Percentiles rank a stretch among this genome's conserved stretches.
Evolutionary conservation across 2,888 invertebrate genomes (phyloP).

Genomic region (Andrena bicolor): DNA sequence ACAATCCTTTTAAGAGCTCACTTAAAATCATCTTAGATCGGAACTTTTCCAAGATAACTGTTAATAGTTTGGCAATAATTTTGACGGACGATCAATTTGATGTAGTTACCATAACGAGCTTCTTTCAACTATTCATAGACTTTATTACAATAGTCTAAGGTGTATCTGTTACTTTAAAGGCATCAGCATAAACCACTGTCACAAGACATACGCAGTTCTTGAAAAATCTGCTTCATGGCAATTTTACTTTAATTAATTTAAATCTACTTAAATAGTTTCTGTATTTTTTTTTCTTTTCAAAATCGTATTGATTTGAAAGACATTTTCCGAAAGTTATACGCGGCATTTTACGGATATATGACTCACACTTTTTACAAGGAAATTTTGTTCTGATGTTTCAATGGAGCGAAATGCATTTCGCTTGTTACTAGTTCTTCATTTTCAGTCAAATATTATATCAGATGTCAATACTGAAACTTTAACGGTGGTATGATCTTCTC

Average conservation of each 20-base stretch:
- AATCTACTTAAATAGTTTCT: conserved; percentile 41
- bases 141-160: conserved; percentile 62
- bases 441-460: conserved; percentile 48
- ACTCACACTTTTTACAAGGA: conserved; percentile 58
- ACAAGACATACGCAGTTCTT: conserved; percentile 39
- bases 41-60: conserved; percentile 42
- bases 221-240: conserved; percentile 44
- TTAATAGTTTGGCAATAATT: conserved; percentile 47
- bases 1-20: conserved; percentile 43
- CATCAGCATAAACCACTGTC: conserved; percentile 62
- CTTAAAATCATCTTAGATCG: conserved; percentile 52
- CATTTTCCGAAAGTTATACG: conserved; percentile 44
- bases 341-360: conserved; percentile 49
- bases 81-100: conserved; percentile 55
- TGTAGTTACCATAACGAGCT: conserved; percentile 55
- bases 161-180: conserved; percentile 64
- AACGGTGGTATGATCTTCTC: conserved; percentile 63
- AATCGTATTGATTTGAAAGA: conserved; percentile 44
- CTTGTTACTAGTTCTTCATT: conserved; percentile 34
- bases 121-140: conserved; percentile 49
- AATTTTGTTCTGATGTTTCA: conserved; percentile 49
- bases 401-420: conserved; percentile 31
- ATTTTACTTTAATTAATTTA: conserved; percentile 46
- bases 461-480: conserved; percentile 67
- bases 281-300: conserved; percentile 38